phyloP scores from a whole-genome alignment of 2,888 invertebrate species.

The Bombyx huttoni region DNA sequence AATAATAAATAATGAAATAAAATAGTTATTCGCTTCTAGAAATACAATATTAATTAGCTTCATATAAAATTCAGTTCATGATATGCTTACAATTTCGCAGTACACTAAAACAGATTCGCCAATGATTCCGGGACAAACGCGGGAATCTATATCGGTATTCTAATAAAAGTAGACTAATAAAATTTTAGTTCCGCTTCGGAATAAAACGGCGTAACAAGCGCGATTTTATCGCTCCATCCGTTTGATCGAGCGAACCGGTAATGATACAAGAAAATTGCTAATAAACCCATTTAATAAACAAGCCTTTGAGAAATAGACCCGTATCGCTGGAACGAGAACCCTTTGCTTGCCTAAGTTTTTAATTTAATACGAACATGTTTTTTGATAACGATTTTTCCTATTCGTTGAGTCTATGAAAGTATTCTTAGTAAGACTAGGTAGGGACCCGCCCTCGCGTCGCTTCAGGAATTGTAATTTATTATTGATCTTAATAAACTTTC shows the following conservation, averaged over 20 bases:
- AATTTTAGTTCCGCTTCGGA: background rate
- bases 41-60: no score
- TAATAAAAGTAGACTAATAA: background rate
- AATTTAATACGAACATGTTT: no score
- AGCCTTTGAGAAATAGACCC: conserved; percentile 29
- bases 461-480: no score
- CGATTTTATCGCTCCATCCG: conserved; percentile 10
- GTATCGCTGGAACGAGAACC: conserved; percentile 20
- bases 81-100: background rate
- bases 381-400: no score
- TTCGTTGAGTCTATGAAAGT: no score
- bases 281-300: conserved; percentile 48
- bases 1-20: no score
- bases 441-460: no score
- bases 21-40: no score
- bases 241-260: conserved; percentile 26
- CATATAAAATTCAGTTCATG: background rate
- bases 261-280: conserved; percentile 43
- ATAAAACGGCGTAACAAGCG: conserved; percentile 1
- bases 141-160: background rate
- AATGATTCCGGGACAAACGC: no score
- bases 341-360: background rate
- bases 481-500: no score
- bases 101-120: no score
- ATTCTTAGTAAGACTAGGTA: no score